These are phyloP conservation scores for Chiloscyllium punctatum DNA, from an alignment of 2,797 vertebrate species.

Conservation along the genomic window DNA sequence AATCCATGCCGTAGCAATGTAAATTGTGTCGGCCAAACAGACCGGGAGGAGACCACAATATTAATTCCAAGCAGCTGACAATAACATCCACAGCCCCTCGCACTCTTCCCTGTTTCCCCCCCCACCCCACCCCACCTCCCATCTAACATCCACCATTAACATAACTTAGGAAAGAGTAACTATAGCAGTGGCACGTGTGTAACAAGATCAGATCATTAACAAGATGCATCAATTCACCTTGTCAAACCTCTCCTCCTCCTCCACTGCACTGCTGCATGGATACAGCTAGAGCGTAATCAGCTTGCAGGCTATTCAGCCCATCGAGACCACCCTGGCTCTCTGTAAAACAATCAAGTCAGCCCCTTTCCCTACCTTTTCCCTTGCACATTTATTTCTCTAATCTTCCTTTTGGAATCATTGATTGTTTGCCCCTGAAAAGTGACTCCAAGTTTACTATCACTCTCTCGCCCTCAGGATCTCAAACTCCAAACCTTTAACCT, in stretches of 20 bases:
- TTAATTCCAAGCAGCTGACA: conserved; percentile 26
- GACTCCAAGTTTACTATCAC: no score
- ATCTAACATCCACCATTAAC: neutral
- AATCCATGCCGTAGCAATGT: neutral
- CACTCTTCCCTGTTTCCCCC: neutral
- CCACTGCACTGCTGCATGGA: neutral
- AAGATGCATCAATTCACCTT: neutral
- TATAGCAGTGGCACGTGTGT: neutral
- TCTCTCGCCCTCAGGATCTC: no score
- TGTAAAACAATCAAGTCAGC: neutral
- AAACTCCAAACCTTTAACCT: no score
- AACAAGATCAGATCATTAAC: neutral
- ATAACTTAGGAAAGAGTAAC: neutral
- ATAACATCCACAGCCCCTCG: neutral
- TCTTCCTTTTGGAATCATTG: no score
- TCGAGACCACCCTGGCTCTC: neutral
- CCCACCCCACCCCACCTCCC: neutral
- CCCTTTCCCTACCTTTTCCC: no score
- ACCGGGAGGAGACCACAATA: conserved; percentile 21
- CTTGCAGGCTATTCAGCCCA: neutral
- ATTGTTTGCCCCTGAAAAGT: no score
- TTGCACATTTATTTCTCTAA: no score
- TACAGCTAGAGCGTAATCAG: neutral
- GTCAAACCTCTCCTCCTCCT: neutral
- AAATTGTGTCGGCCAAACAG: neutral